Evolutionary conservation across 2,113 vertebrate species (phyloP).

Genomic region (Larimichthys polyactis): DNA sequence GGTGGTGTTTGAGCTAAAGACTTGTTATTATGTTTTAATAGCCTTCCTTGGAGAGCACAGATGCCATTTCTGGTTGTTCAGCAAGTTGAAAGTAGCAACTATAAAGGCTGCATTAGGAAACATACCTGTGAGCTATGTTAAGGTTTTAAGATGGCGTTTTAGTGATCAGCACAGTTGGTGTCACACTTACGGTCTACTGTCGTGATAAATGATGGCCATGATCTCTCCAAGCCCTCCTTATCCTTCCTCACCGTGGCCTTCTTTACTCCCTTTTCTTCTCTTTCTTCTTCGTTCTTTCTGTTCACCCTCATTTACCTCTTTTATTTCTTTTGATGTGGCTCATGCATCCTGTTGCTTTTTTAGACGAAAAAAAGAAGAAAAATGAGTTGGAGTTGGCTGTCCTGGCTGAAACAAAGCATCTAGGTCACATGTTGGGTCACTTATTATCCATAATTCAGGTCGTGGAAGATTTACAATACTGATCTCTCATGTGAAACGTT

Average conservation of each 20-base stretch:
- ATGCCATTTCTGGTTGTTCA: background rate
- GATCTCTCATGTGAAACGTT: background rate
- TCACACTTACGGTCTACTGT: background rate
- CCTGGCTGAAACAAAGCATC: too few species aligned
- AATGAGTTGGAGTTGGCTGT: background rate
- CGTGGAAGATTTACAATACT: background rate
- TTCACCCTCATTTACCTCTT: background rate
- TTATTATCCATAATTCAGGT: background rate
- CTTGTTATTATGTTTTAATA: slow-evolving; percentile 45
- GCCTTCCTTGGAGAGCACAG: slow-evolving; percentile 14
- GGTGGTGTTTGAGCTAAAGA: slow-evolving; percentile 13
- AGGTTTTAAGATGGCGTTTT: slow-evolving; percentile 18
- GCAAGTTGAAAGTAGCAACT: background rate
- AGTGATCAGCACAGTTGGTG: background rate
- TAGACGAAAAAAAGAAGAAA: background rate
- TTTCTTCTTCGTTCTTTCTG: background rate
- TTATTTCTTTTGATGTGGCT: background rate
- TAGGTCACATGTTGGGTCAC: background rate
- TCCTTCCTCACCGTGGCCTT: background rate
- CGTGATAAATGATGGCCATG: background rate
- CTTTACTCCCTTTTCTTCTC: background rate
- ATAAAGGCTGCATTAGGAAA: background rate
- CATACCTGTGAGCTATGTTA: background rate
- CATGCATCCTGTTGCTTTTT: background rate
- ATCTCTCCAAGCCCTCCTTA: background rate